Base-by-base conservation (phyloP, 2,797 vertebrate species). In the Ataeniobius toweri region DNA sequence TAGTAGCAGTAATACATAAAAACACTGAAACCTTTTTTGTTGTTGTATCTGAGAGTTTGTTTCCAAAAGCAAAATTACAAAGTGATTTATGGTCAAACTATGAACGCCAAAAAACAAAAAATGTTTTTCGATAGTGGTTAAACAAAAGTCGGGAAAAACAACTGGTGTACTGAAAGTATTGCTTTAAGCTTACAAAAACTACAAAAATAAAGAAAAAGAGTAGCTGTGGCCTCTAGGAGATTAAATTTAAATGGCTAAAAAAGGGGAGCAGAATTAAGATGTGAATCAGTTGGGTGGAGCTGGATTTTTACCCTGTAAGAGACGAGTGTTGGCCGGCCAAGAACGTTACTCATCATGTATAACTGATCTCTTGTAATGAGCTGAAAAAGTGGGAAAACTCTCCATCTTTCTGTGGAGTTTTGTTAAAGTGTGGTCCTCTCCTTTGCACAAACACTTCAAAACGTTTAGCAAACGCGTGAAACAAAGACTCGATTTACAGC, bases 201-300 rank as follows among this genome's bases (percentile, higher is more conserved):
- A 44, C 20, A 68, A n/a, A 44, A 39, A 20, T 7, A 36, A 36
- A 63, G 0, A 12, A 67, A 39, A 39, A 0, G 24, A 6, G 9
- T n/a, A 13, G 65, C 1, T 14, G 65, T 44, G 10, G 10, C 5
- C 22, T 44, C 39, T 31, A 80, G 78, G 58, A 55, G 22, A 76
- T 28, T 48, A 82, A 65, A 71, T 55, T 53, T 8, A 70, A 83
- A 5, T 8, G 28, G 51, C 13, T 0, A 10, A 28, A 14, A 73
- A 46, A 58, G 14, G 20, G 22, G 56, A 67, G 22, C 51, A 63
- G 51, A 58, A 39, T 22, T 0, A 0, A 0, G 3, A 67, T 51
- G 18, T 73, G 68, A 80, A 50, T 79, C 68, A 75, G 20, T 10
- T 51, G 7, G 39, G 58, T 46, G 63, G 36, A 36, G 18, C 26